phyloP scores from a whole-genome alignment of 2,113 vertebrate species.

The Gallinago undulata region DNA sequence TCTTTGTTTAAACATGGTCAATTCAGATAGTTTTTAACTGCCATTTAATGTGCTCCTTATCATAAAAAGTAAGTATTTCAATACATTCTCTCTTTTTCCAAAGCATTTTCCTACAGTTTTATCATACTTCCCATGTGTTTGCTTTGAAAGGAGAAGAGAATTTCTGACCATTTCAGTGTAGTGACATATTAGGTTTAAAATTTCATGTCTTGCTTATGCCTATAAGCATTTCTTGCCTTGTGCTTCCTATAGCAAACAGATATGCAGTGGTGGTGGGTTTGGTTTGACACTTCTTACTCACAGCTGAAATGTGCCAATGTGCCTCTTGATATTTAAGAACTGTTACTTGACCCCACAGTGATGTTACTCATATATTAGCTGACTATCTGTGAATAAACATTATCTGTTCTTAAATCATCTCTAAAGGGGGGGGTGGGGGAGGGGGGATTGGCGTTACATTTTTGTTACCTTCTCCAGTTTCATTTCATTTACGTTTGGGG shows the following conservation, averaged over 20 bases:
- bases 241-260: neutral
- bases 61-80: neutral
- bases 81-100: neutral
- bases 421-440: neutral
- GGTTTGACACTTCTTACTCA: neutral
- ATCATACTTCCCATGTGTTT: neutral
- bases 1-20: neutral
- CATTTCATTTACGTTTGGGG: neutral
- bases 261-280: neutral
- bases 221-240: too few relatives aligned
- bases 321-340: neutral
- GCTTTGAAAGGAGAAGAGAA: neutral
- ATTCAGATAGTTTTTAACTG: neutral
- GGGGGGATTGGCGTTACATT: neutral
- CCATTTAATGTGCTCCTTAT: neutral
- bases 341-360: neutral
- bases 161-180: rapidly evolving
- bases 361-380: neutral
- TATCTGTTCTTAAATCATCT: neutral
- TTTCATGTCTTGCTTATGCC: neutral
- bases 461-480: neutral
- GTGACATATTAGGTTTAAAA: neutral
- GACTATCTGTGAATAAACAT: neutral
- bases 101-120: neutral
- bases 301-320: neutral